Evolutionary conservation across 2,888 invertebrate genomes (phyloP).

Genomic region (Melieria crassipennis): DNA sequence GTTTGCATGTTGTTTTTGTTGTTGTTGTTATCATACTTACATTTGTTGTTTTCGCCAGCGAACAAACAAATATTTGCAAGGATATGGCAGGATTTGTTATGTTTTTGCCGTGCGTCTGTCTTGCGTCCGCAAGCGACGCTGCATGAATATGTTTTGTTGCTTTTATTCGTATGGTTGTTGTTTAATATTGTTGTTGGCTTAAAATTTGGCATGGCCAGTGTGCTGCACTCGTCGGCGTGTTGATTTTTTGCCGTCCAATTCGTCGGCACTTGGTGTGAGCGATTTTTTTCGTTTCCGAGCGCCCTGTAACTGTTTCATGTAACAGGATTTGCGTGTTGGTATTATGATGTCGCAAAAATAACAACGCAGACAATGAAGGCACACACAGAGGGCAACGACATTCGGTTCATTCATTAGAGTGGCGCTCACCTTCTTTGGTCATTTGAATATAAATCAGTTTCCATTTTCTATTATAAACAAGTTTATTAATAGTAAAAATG

Average conservation of each 20-base stretch:
- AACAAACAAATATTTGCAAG: slow-evolving; percentile 40
- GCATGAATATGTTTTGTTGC: slow-evolving; percentile 8
- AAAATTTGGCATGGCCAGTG: neutral
- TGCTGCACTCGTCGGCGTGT: neutral
- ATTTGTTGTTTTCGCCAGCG: slow-evolving; percentile 35
- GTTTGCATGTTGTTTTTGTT: slow-evolving; percentile 24
- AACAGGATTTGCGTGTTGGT: too few relatives aligned
- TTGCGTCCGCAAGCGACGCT: neutral
- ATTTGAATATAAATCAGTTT: too few relatives aligned
- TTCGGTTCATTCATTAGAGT: too few relatives aligned
- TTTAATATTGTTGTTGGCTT: neutral
- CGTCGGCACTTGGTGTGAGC: too few relatives aligned
- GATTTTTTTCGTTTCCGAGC: too few relatives aligned
- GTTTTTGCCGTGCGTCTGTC: slow-evolving; percentile 20
- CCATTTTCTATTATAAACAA: too few relatives aligned
- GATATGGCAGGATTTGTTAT: slow-evolving; percentile 40
- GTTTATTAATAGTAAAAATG: too few relatives aligned
- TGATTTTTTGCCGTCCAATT: neutral
- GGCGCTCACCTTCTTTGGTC: too few relatives aligned
- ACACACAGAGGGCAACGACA: too few relatives aligned
- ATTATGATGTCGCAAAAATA: too few relatives aligned
- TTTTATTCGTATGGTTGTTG: slow-evolving; percentile 3
- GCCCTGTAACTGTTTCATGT: too few relatives aligned
- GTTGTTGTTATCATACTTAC: slow-evolving; percentile 30
- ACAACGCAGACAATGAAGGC: too few relatives aligned